These are phyloP conservation scores for Drosophila austrosaltans DNA, from an alignment of 2,888 invertebrate genomes.

Conservation along the genomic window DNA sequence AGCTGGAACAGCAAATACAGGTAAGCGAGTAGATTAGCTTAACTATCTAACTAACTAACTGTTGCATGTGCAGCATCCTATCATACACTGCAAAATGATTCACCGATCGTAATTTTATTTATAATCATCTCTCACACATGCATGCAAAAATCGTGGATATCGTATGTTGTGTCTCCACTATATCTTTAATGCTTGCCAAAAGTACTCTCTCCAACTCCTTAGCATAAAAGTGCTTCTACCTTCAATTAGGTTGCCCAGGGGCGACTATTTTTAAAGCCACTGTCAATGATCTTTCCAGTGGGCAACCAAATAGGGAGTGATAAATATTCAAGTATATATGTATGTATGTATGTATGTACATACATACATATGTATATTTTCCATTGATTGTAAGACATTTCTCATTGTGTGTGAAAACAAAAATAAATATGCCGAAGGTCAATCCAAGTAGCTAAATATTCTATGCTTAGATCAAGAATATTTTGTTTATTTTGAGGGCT, in stretches of 20 bases:
- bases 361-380: background rate
- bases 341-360: background rate
- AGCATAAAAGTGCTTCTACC: conserved; percentile 13
- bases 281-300: conserved; percentile 15
- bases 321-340: conserved; percentile 24
- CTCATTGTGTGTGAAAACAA: conserved; percentile 17
- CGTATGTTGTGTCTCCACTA: conserved; percentile 33
- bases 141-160: conserved; percentile 32
- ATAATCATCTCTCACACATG: conserved; percentile 24
- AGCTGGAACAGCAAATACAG: conserved; percentile 90
- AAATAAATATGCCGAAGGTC: conserved; percentile 41
- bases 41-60: conserved; percentile 12
- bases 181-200: conserved; percentile 35
- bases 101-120: conserved; percentile 43
- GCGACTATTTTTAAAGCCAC: conserved; percentile 57
- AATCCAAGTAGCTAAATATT: conserved; percentile 7
- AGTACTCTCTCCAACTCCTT: conserved; percentile 40
- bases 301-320: conserved; percentile 51
- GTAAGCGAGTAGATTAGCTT: conserved; percentile 83
- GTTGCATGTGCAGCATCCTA: conserved; percentile 31
- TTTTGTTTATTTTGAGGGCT: background rate
- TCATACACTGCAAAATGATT: conserved; percentile 11
- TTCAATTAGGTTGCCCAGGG: conserved; percentile 44
- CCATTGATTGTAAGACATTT: conserved; percentile 22
- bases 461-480: background rate